Evolutionary conservation across 1,140 invertebrate genomes (phyloP).

Genomic region (Penaeus vannamei): DNA sequence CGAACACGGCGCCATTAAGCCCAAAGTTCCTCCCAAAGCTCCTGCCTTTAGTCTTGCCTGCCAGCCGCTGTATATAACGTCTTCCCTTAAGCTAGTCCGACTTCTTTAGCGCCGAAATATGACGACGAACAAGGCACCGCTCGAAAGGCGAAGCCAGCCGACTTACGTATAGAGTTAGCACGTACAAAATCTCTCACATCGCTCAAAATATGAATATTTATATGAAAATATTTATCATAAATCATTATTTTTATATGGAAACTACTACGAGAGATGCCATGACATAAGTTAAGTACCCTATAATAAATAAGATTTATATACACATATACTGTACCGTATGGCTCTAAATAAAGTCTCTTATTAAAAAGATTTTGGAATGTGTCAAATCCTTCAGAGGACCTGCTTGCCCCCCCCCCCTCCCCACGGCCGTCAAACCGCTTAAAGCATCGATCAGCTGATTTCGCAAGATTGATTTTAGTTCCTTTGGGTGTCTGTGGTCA

Average conservation of each 20-base stretch:
- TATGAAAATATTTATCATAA: conserved; percentile 1
- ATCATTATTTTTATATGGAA: conserved; percentile 11
- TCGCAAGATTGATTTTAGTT: no score
- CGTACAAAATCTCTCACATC: conserved; percentile 18
- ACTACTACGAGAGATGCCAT: conserved; percentile 5
- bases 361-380: background rate
- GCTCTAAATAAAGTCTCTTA: background rate
- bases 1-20: background rate
- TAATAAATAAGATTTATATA: conserved; percentile 18
- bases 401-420: no score
- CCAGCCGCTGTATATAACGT: conserved; percentile 14
- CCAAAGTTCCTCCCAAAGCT: background rate
- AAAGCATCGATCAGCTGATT: no score
- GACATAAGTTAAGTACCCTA: background rate
- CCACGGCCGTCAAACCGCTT: no score
- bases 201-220: conserved; percentile 25
- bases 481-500: no score
- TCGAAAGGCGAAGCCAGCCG: background rate
- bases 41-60: background rate
- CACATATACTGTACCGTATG: background rate
- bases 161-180: background rate
- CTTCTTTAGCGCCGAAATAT: conserved; percentile 12
- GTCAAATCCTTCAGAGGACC: background rate
- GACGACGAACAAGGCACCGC: background rate
- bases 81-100: conserved; percentile 17